These are phyloP conservation scores for Tretioscincus oriximinensis DNA, from an alignment of 2,113 vertebrate species.

Conservation along the genomic window DNA sequence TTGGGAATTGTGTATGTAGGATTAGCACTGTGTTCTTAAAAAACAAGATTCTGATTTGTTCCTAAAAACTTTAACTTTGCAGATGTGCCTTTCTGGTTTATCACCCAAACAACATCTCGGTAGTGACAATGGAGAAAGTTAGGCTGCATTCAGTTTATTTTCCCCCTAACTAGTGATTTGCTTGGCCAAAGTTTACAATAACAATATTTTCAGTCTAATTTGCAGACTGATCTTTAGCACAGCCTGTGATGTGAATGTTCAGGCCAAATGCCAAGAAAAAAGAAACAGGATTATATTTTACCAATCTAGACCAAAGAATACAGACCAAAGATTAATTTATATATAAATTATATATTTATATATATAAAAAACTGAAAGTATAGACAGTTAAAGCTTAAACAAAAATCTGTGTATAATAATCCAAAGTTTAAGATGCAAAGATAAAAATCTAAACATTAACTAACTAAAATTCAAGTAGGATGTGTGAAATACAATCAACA, in stretches of 20 bases:
- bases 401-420: no score
- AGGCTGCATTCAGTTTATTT: neutral
- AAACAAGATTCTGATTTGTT: neutral
- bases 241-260: no score
- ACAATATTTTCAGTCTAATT: neutral
- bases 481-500: no score
- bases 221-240: neutral
- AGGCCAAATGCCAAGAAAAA: neutral
- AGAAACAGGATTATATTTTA: no score
- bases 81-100: neutral
- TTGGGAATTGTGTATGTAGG: neutral
- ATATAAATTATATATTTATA: no score
- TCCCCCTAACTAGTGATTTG: neutral
- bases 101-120: neutral
- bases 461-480: no score
- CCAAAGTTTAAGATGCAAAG: no score
- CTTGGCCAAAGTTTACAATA: neutral
- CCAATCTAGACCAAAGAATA: no score
- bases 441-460: no score
- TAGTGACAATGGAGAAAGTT: neutral
- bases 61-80: neutral
- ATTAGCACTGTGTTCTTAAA: neutral
- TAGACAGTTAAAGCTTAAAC: no score
- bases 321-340: no score
- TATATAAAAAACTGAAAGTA: no score